phyloP scores from a whole-genome alignment of 1,140 invertebrate genomes.

The Microplitis demolitor region DNA sequence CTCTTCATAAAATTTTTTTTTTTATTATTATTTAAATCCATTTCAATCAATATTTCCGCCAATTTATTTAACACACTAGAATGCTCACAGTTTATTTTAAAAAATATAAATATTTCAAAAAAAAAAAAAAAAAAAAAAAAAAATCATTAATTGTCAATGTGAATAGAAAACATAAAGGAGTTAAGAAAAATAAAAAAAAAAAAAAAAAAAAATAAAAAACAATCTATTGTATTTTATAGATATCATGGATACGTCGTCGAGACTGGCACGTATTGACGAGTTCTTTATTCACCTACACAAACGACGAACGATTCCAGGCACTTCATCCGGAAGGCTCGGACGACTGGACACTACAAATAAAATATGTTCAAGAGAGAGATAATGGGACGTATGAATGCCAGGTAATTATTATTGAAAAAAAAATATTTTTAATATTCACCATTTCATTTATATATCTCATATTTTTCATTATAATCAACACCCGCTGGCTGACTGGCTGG shows the following conservation, averaged over 20 bases:
- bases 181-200: background rate
- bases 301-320: slow-evolving; percentile 87
- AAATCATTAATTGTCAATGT: no score
- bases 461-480: background rate
- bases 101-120: background rate
- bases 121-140: no score
- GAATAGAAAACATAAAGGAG: no score
- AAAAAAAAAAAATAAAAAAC: background rate
- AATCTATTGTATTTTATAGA: slow-evolving; percentile 61
- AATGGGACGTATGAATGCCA: slow-evolving; percentile 95
- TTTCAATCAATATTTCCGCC: no score
- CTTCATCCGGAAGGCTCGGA: slow-evolving; percentile 75
- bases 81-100: background rate
- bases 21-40: no score
- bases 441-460: slow-evolving; percentile 18
- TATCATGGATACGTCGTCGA: slow-evolving; percentile 86
- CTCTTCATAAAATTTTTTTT: no score
- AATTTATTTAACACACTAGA: no score
- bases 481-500: background rate
- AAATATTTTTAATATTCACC: background rate
- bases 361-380: slow-evolving; percentile 88
- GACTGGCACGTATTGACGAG: slow-evolving; percentile 93
- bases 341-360: slow-evolving; percentile 92
- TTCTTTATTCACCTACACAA: slow-evolving; percentile 87
- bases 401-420: slow-evolving; percentile 65